phyloP scores from a whole-genome alignment of 2,888 invertebrate species.

The Margaritifera margaritifera region DNA sequence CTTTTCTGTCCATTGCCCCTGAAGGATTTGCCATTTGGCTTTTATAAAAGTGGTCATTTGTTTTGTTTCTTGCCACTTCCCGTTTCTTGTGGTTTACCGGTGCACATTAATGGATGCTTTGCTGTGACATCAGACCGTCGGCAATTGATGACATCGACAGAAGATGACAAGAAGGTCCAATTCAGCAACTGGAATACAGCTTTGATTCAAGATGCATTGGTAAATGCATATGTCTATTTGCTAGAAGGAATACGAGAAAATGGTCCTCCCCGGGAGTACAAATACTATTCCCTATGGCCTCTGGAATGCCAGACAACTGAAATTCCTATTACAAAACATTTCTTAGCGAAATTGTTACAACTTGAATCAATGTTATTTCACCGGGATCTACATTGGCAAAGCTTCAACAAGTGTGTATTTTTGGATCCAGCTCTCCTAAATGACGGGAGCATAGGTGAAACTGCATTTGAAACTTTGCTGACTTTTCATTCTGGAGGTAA shows the following conservation, averaged over 20 bases:
- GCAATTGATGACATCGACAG: constrained; percentile 43
- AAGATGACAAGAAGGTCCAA: constrained; percentile 51
- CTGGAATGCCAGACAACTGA: too few relatives aligned
- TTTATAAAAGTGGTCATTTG: constrained; percentile 37
- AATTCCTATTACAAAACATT: too few relatives aligned
- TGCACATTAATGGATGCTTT: constrained; percentile 43
- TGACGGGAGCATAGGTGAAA: too few relatives aligned
- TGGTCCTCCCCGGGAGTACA: too few relatives aligned
- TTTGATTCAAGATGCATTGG: constrained; percentile 23
- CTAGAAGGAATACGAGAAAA: constrained; percentile 9
- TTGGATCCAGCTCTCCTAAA: too few relatives aligned
- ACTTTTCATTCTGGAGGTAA: too few relatives aligned
- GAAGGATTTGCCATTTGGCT: constrained; percentile 24
- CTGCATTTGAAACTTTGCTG: too few relatives aligned
- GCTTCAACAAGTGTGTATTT: too few relatives aligned
- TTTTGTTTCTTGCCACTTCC: constrained; percentile 63
- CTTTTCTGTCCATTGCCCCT: not conserved
- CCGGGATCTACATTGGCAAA: too few relatives aligned
- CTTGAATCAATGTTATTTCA: too few relatives aligned
- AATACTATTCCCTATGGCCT: too few relatives aligned
- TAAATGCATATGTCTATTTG: constrained; percentile 20
- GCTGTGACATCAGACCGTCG: constrained; percentile 57
- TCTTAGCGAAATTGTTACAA: too few relatives aligned
- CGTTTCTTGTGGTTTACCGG: constrained; percentile 52
- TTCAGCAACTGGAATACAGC: constrained; percentile 23